These are phyloP conservation scores for Limnephilus marmoratus DNA, from an alignment of 2,888 invertebrate genomes.

Conservation along the genomic window DNA sequence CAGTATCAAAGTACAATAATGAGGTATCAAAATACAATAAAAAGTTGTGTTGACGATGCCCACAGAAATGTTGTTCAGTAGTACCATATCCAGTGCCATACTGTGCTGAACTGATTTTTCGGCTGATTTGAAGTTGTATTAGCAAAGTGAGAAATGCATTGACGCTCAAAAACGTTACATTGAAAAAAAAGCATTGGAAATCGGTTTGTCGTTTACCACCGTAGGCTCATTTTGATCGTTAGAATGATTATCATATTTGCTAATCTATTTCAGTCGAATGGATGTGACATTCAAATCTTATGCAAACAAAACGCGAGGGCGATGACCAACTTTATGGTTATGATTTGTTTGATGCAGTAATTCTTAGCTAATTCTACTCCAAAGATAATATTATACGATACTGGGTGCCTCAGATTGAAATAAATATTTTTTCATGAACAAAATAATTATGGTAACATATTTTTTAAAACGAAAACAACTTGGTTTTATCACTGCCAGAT, in stretches of 20 bases:
- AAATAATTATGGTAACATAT: background rate
- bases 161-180: too few species aligned
- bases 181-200: too few species aligned
- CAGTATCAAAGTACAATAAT: too few species aligned
- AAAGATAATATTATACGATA: background rate
- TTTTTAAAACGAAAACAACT: background rate
- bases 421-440: background rate
- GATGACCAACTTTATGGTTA: background rate
- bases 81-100: too few species aligned
- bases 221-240: background rate
- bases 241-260: background rate
- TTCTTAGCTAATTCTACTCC: background rate
- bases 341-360: background rate
- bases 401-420: background rate
- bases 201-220: too few species aligned
- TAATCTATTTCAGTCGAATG: background rate
- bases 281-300: background rate
- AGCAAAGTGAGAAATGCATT: too few species aligned
- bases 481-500: too few species aligned
- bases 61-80: too few species aligned
- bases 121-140: too few species aligned
- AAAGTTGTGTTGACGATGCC: too few species aligned
- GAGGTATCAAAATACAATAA: too few species aligned
- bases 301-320: background rate
- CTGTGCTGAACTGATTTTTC: too few species aligned